Evolutionary conservation across 2,888 invertebrate species (phyloP).

Genomic region (Patella caerulea): DNA sequence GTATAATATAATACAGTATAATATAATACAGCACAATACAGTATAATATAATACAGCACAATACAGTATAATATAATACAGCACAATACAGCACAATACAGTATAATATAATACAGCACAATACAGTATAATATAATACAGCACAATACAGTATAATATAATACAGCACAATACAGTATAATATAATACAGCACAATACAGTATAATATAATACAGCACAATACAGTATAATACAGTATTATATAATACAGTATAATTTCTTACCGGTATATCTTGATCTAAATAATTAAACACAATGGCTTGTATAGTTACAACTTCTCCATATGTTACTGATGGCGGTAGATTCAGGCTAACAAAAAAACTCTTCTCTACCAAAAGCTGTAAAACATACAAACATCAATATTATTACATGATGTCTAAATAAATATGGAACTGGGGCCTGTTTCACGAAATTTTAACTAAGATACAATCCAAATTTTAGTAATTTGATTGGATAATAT

Average conservation of each 20-base stretch:
- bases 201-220: too few species aligned
- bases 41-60: conserved; percentile 8
- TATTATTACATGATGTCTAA: neutral
- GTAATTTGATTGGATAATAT: too few species aligned
- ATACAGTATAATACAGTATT: neutral
- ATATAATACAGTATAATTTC: conserved; percentile 21
- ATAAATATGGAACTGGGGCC: neutral
- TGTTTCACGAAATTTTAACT: too few species aligned
- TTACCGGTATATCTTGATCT: conserved; percentile 77
- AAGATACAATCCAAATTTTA: too few species aligned
- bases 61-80: conserved; percentile 18
- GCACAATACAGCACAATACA: conserved; percentile 3
- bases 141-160: conserved; percentile 10
- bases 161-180: conserved; percentile 10
- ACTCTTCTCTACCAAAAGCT: conserved; percentile 83
- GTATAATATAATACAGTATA: conserved; percentile 1
- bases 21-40: conserved; percentile 1
- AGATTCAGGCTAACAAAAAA: conserved; percentile 89
- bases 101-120: conserved; percentile 13
- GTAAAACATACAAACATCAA: conserved; percentile 33
- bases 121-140: conserved; percentile 8
- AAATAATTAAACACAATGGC: conserved; percentile 91
- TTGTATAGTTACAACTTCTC: conserved; percentile 91
- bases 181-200: neutral
- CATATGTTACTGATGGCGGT: conserved; percentile 89